Percentiles rank a stretch among this genome's conserved stretches.
phyloP scores from a whole-genome alignment of 2,113 vertebrate species.

The Entomyzon cyanotis region DNA sequence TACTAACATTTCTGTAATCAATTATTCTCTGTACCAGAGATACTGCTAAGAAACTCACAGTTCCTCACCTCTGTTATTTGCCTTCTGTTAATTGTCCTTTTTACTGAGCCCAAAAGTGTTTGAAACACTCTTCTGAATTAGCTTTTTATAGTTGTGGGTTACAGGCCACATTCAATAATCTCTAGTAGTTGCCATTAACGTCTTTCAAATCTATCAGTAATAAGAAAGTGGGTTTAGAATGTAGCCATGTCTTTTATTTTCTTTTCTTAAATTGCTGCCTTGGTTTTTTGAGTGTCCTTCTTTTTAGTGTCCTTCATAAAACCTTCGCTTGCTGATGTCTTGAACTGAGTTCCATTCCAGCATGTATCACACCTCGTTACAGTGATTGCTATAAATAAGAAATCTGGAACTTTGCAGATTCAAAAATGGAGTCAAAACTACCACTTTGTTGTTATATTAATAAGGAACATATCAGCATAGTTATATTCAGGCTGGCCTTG shows the following conservation, averaged over 20 bases:
- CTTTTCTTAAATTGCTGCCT: conserved; percentile 10
- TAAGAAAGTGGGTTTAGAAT: not conserved
- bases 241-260: not conserved
- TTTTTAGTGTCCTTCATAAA: conserved; percentile 19
- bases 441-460: conserved; percentile 8
- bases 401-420: not conserved
- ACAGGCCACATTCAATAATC: not conserved
- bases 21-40: not conserved
- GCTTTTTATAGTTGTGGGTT: conserved; percentile 17
- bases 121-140: not conserved
- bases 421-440: not conserved
- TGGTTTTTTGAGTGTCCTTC: not conserved
- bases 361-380: not conserved
- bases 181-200: not conserved
- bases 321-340: not conserved
- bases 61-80: not conserved
- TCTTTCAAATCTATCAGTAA: not conserved
- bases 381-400: not conserved
- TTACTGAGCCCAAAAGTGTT: not conserved
- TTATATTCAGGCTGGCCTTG: not conserved
- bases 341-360: not conserved
- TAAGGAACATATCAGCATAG: not conserved
- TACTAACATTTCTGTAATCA: not conserved
- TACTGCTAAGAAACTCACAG: not conserved
- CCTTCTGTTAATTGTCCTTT: not conserved